A percentile compares a stretch with the other conserved stretches of the same genome.
phyloP scores from a whole-genome alignment of 2,888 invertebrate species.

The Drosophila hawaiiensis region DNA sequence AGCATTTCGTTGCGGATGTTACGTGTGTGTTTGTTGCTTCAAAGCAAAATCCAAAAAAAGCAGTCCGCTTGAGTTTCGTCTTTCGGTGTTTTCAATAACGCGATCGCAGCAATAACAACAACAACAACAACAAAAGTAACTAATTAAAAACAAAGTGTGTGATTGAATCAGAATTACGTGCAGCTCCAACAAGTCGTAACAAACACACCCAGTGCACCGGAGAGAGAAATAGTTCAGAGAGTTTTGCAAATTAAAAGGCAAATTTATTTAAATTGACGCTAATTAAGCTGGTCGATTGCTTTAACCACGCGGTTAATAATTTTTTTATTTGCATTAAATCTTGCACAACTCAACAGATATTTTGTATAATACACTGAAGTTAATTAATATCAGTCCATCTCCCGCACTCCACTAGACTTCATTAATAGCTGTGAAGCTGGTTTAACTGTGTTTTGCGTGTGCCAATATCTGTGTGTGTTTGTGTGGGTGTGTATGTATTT shows the following conservation, averaged over 20 bases:
- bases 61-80: constrained; percentile 27
- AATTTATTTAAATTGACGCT: constrained; percentile 40
- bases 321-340: constrained; percentile 43
- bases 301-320: constrained; percentile 42
- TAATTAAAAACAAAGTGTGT: constrained; percentile 61
- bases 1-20: constrained; percentile 45
- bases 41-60: background rate
- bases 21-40: constrained; percentile 24
- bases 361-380: constrained; percentile 25
- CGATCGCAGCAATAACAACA: constrained; percentile 13
- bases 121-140: constrained; percentile 43
- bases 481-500: constrained; percentile 11
- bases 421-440: constrained; percentile 47
- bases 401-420: constrained; percentile 44
- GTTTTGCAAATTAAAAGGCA: constrained; percentile 6
- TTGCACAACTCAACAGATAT: constrained; percentile 47
- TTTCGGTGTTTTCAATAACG: constrained; percentile 26
- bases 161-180: constrained; percentile 50
- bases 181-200: constrained; percentile 16
- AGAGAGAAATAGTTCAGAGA: background rate
- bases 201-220: background rate
- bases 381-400: constrained; percentile 46
- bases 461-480: constrained; percentile 6
- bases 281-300: constrained; percentile 60
- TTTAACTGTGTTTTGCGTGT: constrained; percentile 9